Base-by-base conservation (phyloP, 1,140 invertebrate species). In the Amphibalanus amphitrite region DNA sequence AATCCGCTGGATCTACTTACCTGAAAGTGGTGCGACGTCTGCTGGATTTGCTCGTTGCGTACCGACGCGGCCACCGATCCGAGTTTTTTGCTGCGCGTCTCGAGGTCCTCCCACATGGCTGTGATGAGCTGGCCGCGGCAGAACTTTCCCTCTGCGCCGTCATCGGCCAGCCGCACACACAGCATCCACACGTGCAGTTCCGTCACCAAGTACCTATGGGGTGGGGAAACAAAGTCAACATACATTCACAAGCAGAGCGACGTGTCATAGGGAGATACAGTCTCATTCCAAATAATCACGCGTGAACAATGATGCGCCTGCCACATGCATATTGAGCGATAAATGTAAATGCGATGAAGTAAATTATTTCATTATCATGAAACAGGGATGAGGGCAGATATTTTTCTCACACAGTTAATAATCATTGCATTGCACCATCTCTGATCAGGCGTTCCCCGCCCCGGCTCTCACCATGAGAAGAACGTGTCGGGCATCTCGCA, bases 131-230 rank as follows among this genome's bases (percentile, higher is more conserved):
- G 79, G 80, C 91, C 90, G 75, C 90, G 83, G n/a, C 90, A 76
- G 75, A 84, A 81, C 75, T 84, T 78, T 4, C 91, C 91, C 76
- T 88, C 81, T 59, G 87, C 83, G 28, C 82, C 83, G 80, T 91
- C 89, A 29, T 87, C 86, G 89, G 92, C 92, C 10, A 86, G 84
- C 67, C 91, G 82, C 25, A 87, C 83, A 77, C 88, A 81, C 15
- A 92, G 75, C 82, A 93, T 85, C 92, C 92, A 94, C 0, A 93
- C 83, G 79, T 94, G 90, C 26, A 93, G 79, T 79, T 93, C 90
- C 1, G 89, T 91, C 28, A 77, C 70, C 71, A 74, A 33, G 70
- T 74, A 77, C 65, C 65, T 67, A 10, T 1, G 8, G n/a, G n/a
- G 3, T 3, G 26, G 28, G 8, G 23, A 23, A 8, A n/a, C n/a